Evolutionary conservation across 2,797 vertebrate species (phyloP), one percentile per base, ranked within the genome.

Genomic region (Lindbergichthys nudifrons): DNA sequence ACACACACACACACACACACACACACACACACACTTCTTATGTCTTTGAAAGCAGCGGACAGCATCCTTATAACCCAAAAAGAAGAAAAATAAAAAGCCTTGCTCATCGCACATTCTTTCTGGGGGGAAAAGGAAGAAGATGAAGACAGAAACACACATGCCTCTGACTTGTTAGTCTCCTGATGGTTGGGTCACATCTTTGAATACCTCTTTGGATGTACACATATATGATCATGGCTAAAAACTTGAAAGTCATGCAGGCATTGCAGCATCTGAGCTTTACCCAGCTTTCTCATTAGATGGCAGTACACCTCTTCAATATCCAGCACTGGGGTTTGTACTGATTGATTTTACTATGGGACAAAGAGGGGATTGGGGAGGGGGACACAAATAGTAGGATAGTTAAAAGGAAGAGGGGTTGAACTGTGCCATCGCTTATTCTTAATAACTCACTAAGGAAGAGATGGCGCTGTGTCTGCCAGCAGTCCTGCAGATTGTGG

Each of bases 391-490:
- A 73, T 39, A 61, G 16, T 41, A 15, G 58, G 13, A 52, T 2
- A 43, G 61, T 5, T 19, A 53, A 21, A 39, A 65, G 64, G 23
- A 52, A 46, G 36, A 58, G 48, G 48, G 48, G 23, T 73, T 10
- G 21, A 58, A 52, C 51, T 45, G n/a, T 66, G 60, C 82, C 78
- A 69, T 75, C 65, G 47, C 79, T 83, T 54, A 70, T 88, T 87
- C 52, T 65, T 47, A 67, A 75, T 9, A 66, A 97, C 96, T 98
- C 95, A 97, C 96, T 97, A 93, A 98, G 97, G 93, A 97, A 97
- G 91, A 98, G 96, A 81, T 97, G 96, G 73, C 80, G 89, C 89
- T 94, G 95, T 66, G 96, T 97, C 94, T 97, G 97, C 97, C 96
- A 98, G 92, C 96, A 97, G 92, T 97, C 96, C 90, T 95, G 95